A percentile compares a stretch with the other conserved stretches of the same genome.
phyloP scores from a whole-genome alignment of 2,113 vertebrate genomes.

The Ophiodon elongatus region DNA sequence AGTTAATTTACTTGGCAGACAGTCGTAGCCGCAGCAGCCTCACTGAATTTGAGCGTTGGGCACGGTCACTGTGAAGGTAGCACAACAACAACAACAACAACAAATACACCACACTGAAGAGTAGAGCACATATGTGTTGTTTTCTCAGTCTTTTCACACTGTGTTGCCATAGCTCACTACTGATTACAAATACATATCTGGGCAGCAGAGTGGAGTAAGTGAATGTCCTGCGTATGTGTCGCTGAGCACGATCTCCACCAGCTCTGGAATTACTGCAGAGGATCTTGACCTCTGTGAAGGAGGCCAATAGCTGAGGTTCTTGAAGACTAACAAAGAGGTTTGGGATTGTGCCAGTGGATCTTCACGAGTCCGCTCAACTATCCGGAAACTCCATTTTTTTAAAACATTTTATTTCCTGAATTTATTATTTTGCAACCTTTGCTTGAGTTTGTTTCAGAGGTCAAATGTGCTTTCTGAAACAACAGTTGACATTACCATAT shows the following conservation, averaged over 20 bases:
- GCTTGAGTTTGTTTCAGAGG: background rate
- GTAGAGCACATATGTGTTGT: background rate
- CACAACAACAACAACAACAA: slow-evolving; percentile 14
- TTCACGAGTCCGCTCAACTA: background rate
- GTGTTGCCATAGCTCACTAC: slow-evolving; percentile 16
- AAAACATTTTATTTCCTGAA: background rate
- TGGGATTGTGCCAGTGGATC: background rate
- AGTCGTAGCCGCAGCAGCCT: slow-evolving; percentile 1
- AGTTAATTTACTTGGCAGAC: slow-evolving; percentile 51
- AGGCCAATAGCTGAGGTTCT: background rate
- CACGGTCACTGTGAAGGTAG: slow-evolving; percentile 40
- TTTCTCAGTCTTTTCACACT: background rate
- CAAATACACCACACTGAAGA: background rate
- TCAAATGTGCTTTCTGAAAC: background rate
- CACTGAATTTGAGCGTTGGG: slow-evolving; percentile 22
- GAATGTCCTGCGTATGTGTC: slow-evolving; percentile 5
- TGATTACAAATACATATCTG: slow-evolving; percentile 29
- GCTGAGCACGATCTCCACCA: background rate
- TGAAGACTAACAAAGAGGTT: background rate
- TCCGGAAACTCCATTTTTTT: background rate
- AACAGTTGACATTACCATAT: background rate
- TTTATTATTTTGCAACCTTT: background rate
- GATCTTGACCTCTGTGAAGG: slow-evolving; percentile 2
- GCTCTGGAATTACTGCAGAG: slow-evolving; percentile 11
- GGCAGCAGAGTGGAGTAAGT: slow-evolving; percentile 7